Conservation (phyloP, 1,140 invertebrate genomes). For the Oncopeltus fasciatus region DNA sequence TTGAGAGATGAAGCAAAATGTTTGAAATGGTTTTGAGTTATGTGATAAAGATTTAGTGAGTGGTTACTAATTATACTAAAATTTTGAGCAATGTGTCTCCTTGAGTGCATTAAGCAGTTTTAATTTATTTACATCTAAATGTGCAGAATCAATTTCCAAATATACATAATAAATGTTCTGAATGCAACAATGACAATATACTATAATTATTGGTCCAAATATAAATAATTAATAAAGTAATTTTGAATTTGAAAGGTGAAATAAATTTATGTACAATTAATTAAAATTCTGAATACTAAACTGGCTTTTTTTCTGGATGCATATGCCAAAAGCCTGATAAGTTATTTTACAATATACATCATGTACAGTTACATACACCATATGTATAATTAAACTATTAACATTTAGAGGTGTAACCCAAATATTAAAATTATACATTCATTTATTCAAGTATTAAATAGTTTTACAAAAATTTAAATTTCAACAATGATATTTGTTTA, state of each 20-base stretch:
- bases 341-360: not conserved
- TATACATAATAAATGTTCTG: conserved; percentile 9
- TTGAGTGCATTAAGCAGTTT: conserved; percentile 11
- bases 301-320: not conserved
- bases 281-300: not conserved
- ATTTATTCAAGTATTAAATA: too few relatives aligned
- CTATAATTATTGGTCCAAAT: conserved; percentile 11
- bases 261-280: not conserved
- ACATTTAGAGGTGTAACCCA: not conserved
- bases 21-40: too few relatives aligned
- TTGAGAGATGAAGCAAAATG: too few relatives aligned
- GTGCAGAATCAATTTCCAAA: conserved; percentile 7
- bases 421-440: not conserved
- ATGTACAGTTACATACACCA: not conserved
- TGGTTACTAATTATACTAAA: conserved; percentile 1
- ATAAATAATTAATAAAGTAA: not conserved
- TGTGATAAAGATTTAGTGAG: too few relatives aligned
- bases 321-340: not conserved
- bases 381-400: not conserved
- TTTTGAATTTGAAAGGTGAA: not conserved
- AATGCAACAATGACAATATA: not conserved
- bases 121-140: conserved; percentile 1
- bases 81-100: conserved; percentile 15
- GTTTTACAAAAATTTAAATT: not conserved
- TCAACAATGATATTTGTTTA: not conserved